Evolutionary conservation across 2,888 invertebrate species (phyloP), one percentile per base, ranked within the genome.

Genomic region (Drosophila maculinotata): DNA sequence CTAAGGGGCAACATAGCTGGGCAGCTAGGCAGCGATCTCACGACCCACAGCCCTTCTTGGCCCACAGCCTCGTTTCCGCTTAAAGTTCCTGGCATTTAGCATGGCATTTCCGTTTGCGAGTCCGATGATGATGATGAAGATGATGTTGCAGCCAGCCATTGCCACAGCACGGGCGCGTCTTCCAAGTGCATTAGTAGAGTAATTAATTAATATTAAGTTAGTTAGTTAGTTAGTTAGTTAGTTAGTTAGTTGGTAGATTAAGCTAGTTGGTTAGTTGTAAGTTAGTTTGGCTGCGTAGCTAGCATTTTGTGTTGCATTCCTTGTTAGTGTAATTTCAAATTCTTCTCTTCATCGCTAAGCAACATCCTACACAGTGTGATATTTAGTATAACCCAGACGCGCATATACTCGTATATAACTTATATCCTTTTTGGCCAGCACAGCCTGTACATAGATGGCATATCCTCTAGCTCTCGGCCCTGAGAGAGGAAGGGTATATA

Each of bases 351-450:
- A 71, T 73, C 81, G 85, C 76, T 87, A 79, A 79, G 77, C 69
- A 81, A 81, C 81, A 90, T 90, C 90, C 90, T 90, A 90, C 89
- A 81, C 89, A 89, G 90, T 90, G 90, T 90, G 90, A 90, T 90
- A 90, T 90, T 90, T 90, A 90, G 89, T 82, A 67, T 89, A 85
- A 87, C 76, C 81, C 79, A 79, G 69, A 70, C 53, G 71, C 81
- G 81, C 66, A 69, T 70, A 76, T 78, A 69, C 49, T 56, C 52
- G 30, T 54, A 44, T 67, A 49, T 62, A 72, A 38, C 25, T 44
- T 23, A 62, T 51, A 45, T 38, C 38, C 38, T 38, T 47, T 42
- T 66, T 66, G 71, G 75, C 65, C 56, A 68, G 62, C 59, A 69
- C 63, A 49, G 73, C 56, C 54, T 68, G 53, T 62, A 71, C 54